phyloP scores from a whole-genome alignment of 1,140 invertebrate genomes.

The Orchestia grillus region DNA sequence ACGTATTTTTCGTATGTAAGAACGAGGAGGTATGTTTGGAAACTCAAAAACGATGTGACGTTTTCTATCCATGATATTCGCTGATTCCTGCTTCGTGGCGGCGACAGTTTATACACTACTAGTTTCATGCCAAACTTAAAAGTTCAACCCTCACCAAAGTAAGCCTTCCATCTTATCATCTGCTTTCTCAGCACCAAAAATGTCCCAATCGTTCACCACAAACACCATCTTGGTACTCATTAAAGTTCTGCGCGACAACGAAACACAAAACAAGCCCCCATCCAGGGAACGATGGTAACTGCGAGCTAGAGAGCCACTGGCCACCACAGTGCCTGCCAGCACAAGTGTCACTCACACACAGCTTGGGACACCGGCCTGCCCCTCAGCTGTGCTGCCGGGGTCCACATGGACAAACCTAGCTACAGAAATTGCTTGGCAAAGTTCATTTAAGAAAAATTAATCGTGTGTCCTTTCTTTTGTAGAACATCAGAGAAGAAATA shows the following conservation, averaged over 20 bases:
- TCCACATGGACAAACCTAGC: background rate
- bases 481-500: background rate
- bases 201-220: background rate
- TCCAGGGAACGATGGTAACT: background rate
- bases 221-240: background rate
- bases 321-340: background rate
- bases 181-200: background rate
- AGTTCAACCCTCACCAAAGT: background rate
- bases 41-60: slow-evolving; percentile 13
- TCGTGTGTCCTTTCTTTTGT: background rate
- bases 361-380: background rate
- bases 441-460: background rate
- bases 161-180: background rate
- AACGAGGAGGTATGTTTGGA: slow-evolving; percentile 26
- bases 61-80: slow-evolving; percentile 12
- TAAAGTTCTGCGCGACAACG: background rate
- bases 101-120: background rate
- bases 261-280: background rate
- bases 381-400: background rate
- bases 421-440: background rate
- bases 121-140: background rate
- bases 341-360: background rate
- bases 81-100: background rate
- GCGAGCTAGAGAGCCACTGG: background rate
- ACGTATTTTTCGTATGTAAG: background rate